phyloP scores from a whole-genome alignment of 1,140 invertebrate species.

The Heliconius himera region DNA sequence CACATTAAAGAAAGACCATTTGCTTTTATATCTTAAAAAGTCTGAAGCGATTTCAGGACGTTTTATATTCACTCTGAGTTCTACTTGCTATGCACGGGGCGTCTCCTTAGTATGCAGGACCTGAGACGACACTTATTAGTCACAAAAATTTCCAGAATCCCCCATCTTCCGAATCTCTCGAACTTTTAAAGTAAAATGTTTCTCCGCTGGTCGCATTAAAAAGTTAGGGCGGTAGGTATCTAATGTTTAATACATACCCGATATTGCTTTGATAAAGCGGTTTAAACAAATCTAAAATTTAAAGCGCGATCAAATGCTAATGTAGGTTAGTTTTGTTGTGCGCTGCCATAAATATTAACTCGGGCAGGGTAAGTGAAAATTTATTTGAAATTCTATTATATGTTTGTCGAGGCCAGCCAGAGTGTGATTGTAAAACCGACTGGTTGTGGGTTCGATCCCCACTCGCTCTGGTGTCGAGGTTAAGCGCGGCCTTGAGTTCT shows the following conservation, averaged over 20 bases:
- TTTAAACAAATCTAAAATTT: slow-evolving; percentile 78
- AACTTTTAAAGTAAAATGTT: slow-evolving; percentile 67
- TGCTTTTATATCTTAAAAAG: slow-evolving; percentile 51
- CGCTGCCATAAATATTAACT: slow-evolving; percentile 70
- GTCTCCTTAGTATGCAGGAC: slow-evolving; percentile 76
- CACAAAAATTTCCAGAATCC: slow-evolving; percentile 75
- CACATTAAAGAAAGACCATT: slow-evolving; percentile 43
- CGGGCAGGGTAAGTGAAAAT: slow-evolving; percentile 54
- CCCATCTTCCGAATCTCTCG: slow-evolving; percentile 57
- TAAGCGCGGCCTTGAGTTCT: no score
- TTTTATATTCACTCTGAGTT: slow-evolving; percentile 75
- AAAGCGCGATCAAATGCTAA: slow-evolving; percentile 77
- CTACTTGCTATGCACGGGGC: slow-evolving; percentile 67
- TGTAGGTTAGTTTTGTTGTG: slow-evolving; percentile 66
- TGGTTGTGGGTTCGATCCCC: no score
- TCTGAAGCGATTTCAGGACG: slow-evolving; percentile 54
- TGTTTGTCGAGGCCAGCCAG: background rate
- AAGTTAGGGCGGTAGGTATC: slow-evolving; percentile 67
- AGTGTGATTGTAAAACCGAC: no score
- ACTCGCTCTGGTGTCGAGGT: no score
- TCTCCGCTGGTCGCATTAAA: slow-evolving; percentile 64
- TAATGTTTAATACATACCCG: slow-evolving; percentile 79
- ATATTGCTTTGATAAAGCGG: slow-evolving; percentile 80
- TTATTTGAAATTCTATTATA: slow-evolving; percentile 34
- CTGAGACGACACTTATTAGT: slow-evolving; percentile 75